Evolutionary conservation across 2,888 invertebrate genomes (phyloP), one percentile per base, ranked within the genome.

Genomic region (Acleris sparsana): DNA sequence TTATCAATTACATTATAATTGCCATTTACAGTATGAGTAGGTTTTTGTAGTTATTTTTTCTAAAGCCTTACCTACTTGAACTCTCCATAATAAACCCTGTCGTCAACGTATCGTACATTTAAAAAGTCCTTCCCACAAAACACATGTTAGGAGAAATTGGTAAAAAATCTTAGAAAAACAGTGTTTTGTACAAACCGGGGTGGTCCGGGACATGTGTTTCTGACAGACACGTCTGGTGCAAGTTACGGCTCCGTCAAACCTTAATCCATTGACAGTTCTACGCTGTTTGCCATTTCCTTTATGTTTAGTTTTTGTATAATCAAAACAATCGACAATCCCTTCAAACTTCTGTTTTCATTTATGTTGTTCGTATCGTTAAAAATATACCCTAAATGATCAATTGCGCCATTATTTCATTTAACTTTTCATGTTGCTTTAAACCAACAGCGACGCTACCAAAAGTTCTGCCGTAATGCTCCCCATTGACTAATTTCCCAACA

Each of bases 61-160:
- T 11, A 33, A 11, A 33, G 33, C 6, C 2, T 25, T 7, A 43
- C 2, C 7, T 7, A 43, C 43, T 43, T 17, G 18, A 22, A 33
- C 33, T 29, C 63, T 49, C 13, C 18, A 55, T n/a, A 53, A 13
- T 0, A 68, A 17, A 25, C 74, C 79, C 75, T 72, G 39, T 77
- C 82, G 82, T 69, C 33, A 22, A 71, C 87, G 83, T 78, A 6
- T 71, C 85, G 85, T 1, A 0, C 0, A 71, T 6, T 76, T 79
- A 86, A 77, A 29, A 62, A 0, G 11, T 49, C 52, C 4, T 39
- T 44, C 18, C 75, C 79, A 86, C 88, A 82, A 84, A 86, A 84
- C 91, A 90, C 85, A 84, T 90, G 91, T 89, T 84, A 73, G 71
- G 73, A 78, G 79, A 83, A 84, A 85, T 86, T 81, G 79, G 77